These are phyloP conservation scores for Mormyrops boulengeri DNA, from an alignment of 2,797 vertebrate species.

Conservation along the genomic window DNA sequence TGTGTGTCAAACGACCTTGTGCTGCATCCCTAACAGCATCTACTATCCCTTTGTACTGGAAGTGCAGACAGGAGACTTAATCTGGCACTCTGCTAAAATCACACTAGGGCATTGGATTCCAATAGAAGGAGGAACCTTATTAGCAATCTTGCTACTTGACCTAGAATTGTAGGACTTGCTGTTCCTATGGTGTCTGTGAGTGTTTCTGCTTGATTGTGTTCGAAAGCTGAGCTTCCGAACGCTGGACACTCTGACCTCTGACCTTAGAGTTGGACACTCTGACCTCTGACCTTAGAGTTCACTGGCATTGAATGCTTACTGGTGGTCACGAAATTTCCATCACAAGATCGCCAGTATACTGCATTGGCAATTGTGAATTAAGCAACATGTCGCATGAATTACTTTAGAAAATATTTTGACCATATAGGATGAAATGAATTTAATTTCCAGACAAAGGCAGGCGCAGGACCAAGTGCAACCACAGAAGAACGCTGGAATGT, in stretches of 20 bases:
- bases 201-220: neutral
- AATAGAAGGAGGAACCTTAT: neutral
- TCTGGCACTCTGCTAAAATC: slow-evolving; percentile 2
- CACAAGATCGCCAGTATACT: neutral
- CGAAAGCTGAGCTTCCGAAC: neutral
- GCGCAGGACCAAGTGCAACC: neutral
- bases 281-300: neutral
- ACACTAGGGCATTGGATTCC: neutral
- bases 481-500: neutral
- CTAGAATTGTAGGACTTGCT: neutral
- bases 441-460: neutral
- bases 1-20: neutral
- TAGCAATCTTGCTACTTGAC: neutral
- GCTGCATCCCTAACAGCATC: neutral
- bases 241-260: neutral
- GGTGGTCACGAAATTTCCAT: neutral
- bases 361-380: neutral
- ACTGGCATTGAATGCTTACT: neutral
- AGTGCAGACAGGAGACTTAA: neutral
- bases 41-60: neutral
- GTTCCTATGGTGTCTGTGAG: neutral
- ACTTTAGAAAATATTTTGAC: neutral
- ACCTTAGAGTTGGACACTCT: slow-evolving; percentile 1
- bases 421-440: slow-evolving; percentile 1
- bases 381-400: neutral